Conservation (phyloP, 2,797 vertebrate species). For the Pithecia hirsuta region DNA sequence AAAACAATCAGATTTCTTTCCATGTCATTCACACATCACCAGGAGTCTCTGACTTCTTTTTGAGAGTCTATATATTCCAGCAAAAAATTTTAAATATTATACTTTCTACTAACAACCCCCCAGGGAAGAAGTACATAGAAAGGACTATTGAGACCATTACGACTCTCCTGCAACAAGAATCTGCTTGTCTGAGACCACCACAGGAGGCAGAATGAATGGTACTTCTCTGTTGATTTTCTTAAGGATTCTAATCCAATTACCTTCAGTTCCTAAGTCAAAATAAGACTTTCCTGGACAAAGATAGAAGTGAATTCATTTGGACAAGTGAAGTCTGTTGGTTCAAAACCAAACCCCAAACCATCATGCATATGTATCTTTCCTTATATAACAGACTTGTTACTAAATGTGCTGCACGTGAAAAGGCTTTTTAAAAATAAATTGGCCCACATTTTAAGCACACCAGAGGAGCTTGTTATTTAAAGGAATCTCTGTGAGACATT, state of each 20-base stretch:
- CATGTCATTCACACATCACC: slow-evolving; percentile 32
- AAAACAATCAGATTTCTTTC: background rate
- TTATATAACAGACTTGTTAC: slow-evolving; percentile 65
- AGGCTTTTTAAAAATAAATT: slow-evolving; percentile 62
- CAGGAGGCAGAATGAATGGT: slow-evolving; percentile 69
- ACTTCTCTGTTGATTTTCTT: slow-evolving; percentile 61
- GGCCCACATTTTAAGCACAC: slow-evolving; percentile 62
- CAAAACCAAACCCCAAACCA: slow-evolving; percentile 62
- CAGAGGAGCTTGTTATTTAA: slow-evolving; percentile 62
- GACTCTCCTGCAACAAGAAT: slow-evolving; percentile 67
- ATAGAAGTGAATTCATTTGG: slow-evolving; percentile 72
- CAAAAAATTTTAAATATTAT: slow-evolving; percentile 40
- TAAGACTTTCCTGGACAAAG: slow-evolving; percentile 71
- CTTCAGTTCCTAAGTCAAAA: slow-evolving; percentile 71
- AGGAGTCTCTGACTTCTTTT: slow-evolving; percentile 46
- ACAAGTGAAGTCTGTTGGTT: slow-evolving; percentile 72
- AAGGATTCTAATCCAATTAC: slow-evolving; percentile 67
- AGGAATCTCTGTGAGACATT: slow-evolving; percentile 58
- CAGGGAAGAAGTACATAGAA: slow-evolving; percentile 60
- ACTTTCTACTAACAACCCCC: slow-evolving; percentile 56
- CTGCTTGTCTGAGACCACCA: slow-evolving; percentile 70
- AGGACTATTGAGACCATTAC: slow-evolving; percentile 64
- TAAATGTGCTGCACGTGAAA: slow-evolving; percentile 61
- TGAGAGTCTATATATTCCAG: slow-evolving; percentile 30
- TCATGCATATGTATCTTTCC: slow-evolving; percentile 62